Evolutionary conservation across 2,888 invertebrate genomes (phyloP).

Genomic region (Orgyia antiqua): DNA sequence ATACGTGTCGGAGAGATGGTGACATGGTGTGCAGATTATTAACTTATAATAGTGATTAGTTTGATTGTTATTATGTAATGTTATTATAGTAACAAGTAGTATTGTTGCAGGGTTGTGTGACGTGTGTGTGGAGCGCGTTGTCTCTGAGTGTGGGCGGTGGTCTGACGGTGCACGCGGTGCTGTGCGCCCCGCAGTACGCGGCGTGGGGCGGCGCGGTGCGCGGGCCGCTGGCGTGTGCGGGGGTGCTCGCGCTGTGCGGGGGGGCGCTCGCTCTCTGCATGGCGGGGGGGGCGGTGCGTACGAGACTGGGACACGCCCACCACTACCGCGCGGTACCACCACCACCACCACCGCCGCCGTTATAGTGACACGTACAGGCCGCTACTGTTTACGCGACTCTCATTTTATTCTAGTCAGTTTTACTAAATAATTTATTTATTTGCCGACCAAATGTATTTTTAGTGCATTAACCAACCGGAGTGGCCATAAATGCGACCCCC

Average conservation of each 20-base stretch:
- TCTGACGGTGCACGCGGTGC: conserved; percentile 43
- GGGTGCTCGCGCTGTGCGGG: conserved; percentile 31
- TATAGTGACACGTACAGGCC: too few species aligned
- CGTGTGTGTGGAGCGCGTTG: conserved; percentile 6
- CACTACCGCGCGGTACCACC: conserved; percentile 40
- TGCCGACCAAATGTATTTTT: too few species aligned
- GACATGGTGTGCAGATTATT: too few species aligned
- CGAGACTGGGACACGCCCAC: conserved; percentile 18
- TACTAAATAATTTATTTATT: too few species aligned
- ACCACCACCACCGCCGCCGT: conserved; percentile 13
- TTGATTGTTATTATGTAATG: too few species aligned
- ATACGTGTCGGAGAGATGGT: too few species aligned
- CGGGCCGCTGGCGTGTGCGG: conserved; percentile 31
- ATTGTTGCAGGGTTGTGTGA: conserved; percentile 7
- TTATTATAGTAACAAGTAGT: not conserved
- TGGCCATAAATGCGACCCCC: too few species aligned
- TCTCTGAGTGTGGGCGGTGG: conserved; percentile 43
- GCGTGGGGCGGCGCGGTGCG: conserved; percentile 34
- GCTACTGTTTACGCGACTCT: conserved; percentile 8
- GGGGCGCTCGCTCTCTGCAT: conserved; percentile 26
- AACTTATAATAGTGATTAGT: too few species aligned
- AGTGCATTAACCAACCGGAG: too few species aligned
- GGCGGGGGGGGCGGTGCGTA: conserved; percentile 25
- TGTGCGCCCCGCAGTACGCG: conserved; percentile 32
- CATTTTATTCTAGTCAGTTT: too few species aligned